phyloP scores from a whole-genome alignment of 2,797 vertebrate species.

The Alauda arvensis region DNA sequence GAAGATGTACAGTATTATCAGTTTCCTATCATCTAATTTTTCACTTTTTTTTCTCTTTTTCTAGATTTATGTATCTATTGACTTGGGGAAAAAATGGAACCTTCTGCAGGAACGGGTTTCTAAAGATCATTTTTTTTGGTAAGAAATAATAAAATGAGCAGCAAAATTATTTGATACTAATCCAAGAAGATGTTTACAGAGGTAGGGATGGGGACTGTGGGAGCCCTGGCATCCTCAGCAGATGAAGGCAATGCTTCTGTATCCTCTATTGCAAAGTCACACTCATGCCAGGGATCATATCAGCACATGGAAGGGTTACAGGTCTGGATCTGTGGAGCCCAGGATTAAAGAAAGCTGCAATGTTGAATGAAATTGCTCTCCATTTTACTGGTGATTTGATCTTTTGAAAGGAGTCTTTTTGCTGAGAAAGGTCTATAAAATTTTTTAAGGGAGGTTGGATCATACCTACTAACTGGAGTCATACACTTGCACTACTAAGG shows the following conservation, averaged over 20 bases:
- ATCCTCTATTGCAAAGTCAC: background rate
- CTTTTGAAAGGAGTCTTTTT: background rate
- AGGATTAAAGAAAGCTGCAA: background rate
- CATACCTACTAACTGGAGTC: background rate
- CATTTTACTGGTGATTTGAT: background rate
- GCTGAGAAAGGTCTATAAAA: background rate
- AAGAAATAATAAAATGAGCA: constrained; percentile 31
- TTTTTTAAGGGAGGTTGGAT: background rate
- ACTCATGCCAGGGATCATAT: background rate
- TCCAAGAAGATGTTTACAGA: background rate
- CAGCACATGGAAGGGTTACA: background rate
- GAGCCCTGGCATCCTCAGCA: background rate
- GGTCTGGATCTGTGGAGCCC: background rate
- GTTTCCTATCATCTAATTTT: background rate
- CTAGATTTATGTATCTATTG: constrained; percentile 85
- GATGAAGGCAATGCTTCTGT: background rate
- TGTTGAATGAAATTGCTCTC: background rate
- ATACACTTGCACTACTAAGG: background rate
- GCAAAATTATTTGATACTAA: background rate
- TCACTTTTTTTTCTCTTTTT: background rate
- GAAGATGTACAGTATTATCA: background rate
- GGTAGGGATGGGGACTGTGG: background rate
- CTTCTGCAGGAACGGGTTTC: constrained; percentile 89
- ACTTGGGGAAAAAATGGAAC: constrained; percentile 89
- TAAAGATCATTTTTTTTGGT: constrained; percentile 93